Evolutionary conservation across 2,797 vertebrate genomes (phyloP), one percentile per base, ranked within the genome.

Genomic region (Myripristis jacobus): DNA sequence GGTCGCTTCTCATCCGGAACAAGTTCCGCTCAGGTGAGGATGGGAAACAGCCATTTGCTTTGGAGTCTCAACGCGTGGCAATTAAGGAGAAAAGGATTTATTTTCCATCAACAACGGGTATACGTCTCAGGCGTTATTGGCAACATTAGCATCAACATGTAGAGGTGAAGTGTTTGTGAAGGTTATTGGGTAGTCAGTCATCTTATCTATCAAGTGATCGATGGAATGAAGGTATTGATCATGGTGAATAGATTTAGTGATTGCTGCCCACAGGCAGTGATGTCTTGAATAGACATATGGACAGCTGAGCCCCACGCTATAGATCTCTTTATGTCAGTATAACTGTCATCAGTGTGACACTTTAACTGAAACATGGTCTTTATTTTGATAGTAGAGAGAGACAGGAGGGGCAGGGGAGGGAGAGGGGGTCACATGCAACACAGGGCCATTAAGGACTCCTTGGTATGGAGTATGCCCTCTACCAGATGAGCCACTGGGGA

Each of bases 11-110:
- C 88, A 96, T 97, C 90, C 93, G 96, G 76, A 96, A 95, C 94
- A 97, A 96, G 91, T 97, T 97, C 88, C 95, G 95, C 83, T 96
- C 96, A 90, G 96, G 96, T 97, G 94, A 96, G 95, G 69, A 60
- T 18, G 6, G 47, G 38, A 34, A 55, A 55, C 27, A 6, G 50
- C 50, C 13, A 27, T 16, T 34, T n/a, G 4, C 16, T 3, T 19
- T 19, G 11, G 18, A 15, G 16, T 18, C 5, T 80, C 55, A 29
- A 13, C 52, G 46, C 46, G 16, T 4, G 8, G 24, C 69, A 58
- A 48, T 80, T 83, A 66, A 46, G 27, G 53, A 18, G 44, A n/a
- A 56, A 22, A 31, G 43, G 52, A 46, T 66, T 53, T 41, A 12
- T 70, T 70, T 72, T 31, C 31, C 51, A 8, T 21, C 55, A 69